Evolutionary conservation across 2,113 vertebrate species (phyloP).

Genomic region (Coreoperca whiteheadi): DNA sequence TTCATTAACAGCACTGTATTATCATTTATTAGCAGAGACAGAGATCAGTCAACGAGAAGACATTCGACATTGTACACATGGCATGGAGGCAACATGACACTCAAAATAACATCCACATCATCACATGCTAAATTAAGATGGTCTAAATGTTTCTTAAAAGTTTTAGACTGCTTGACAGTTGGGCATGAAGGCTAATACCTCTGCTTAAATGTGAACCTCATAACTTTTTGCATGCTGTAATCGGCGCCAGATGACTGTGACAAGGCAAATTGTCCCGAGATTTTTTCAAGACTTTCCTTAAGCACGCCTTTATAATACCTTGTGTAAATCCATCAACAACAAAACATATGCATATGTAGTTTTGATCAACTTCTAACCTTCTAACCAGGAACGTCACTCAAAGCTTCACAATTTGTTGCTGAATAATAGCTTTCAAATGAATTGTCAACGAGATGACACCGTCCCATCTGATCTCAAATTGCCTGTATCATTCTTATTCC

Average conservation of each 20-base stretch:
- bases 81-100: constrained; percentile 9
- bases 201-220: background rate
- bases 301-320: no score
- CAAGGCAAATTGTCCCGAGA: background rate
- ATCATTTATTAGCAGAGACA: background rate
- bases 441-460: constrained; percentile 2
- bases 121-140: background rate
- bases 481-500: background rate
- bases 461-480: background rate
- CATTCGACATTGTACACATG: background rate
- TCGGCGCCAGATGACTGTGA: background rate
- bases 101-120: constrained; percentile 2
- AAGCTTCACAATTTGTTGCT: background rate
- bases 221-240: background rate
- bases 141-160: background rate
- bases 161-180: background rate
- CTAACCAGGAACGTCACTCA: background rate
- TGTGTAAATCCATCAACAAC: background rate
- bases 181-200: background rate
- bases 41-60: constrained; percentile 34
- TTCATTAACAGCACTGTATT: background rate
- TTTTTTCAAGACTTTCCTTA: background rate
- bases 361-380: background rate
- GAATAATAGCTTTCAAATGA: constrained; percentile 10
- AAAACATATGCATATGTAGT: background rate